These are phyloP conservation scores for Poecile montanus DNA, from an alignment of 2,797 vertebrate genomes.

Conservation along the genomic window DNA sequence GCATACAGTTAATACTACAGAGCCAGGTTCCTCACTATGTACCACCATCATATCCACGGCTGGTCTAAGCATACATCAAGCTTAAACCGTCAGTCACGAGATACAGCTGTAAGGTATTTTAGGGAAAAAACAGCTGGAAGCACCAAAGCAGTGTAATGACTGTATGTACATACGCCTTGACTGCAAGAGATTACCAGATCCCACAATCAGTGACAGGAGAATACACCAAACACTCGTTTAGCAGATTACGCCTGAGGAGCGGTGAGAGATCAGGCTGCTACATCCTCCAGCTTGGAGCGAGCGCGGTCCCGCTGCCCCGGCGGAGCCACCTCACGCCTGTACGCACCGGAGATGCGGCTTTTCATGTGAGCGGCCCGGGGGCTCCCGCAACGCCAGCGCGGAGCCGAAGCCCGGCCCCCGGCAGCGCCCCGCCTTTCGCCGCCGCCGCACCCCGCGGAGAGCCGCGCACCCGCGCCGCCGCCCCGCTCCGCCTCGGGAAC, in stretches of 20 bases:
- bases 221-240: accelerated
- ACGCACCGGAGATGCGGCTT: background rate
- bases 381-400: background rate
- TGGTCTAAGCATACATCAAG: background rate
- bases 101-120: background rate
- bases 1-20: background rate
- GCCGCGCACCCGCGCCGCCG: background rate
- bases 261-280: background rate
- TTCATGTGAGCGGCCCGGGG: background rate
- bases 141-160: background rate
- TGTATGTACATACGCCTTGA: background rate
- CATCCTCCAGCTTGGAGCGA: background rate
- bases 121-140: background rate
- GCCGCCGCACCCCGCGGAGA: background rate
- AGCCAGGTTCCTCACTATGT: background rate
- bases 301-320: background rate
- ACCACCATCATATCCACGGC: background rate
- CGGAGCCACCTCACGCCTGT: background rate
- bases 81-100: background rate
- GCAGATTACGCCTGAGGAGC: background rate
- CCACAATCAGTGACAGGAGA: background rate
- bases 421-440: background rate
- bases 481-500: background rate
- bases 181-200: background rate
- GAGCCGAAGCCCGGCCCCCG: background rate